These are phyloP conservation scores for Hypanus sabinus DNA, from an alignment of 2,113 vertebrate species.

Conservation along the genomic window DNA sequence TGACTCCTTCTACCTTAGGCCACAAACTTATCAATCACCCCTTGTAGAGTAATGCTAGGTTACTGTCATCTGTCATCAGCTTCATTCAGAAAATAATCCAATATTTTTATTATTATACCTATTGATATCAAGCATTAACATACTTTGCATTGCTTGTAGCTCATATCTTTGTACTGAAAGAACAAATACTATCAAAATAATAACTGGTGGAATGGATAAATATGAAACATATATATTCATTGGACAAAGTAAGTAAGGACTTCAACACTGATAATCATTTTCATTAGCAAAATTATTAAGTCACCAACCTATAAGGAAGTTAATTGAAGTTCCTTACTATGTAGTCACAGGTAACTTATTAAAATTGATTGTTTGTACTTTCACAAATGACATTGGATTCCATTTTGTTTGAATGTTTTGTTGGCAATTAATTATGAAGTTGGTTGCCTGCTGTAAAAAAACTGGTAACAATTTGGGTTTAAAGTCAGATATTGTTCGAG, in stretches of 20 bases:
- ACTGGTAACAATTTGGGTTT: background rate
- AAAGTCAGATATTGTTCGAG: constrained; percentile 9
- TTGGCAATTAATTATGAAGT: background rate
- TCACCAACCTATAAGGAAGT: background rate
- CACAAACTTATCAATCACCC: no score
- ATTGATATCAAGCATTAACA: background rate
- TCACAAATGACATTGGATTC: background rate
- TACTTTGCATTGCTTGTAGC: background rate
- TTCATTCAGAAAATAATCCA: background rate
- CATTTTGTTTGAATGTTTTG: background rate
- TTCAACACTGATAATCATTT: background rate
- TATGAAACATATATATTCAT: background rate
- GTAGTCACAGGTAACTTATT: background rate
- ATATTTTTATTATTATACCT: background rate
- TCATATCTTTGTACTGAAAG: background rate
- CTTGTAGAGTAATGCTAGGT: background rate
- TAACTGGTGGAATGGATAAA: background rate
- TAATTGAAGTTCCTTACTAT: background rate
- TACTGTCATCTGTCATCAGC: background rate
- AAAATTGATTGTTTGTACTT: background rate
- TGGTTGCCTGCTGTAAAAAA: background rate
- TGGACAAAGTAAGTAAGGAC: background rate
- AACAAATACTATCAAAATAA: background rate
- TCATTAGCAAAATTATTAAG: background rate
- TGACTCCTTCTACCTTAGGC: no score